Conservation (phyloP, 2,113 vertebrate species). For the Thryonomys swinderianus region DNA sequence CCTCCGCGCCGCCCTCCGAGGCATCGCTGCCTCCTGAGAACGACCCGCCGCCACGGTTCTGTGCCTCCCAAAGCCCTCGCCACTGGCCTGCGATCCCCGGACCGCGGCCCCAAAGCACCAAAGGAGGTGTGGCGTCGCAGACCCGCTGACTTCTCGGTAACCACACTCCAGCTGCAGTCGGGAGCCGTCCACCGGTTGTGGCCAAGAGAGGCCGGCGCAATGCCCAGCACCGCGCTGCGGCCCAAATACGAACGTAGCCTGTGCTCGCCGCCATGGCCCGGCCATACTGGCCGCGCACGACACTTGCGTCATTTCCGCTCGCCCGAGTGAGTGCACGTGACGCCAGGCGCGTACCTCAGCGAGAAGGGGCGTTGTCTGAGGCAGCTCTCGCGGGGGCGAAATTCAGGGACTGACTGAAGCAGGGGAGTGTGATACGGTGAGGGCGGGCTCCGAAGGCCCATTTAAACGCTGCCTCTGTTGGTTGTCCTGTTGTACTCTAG, state of each 20-base stretch:
- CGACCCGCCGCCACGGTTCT: constrained; percentile 84
- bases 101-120: constrained; percentile 68
- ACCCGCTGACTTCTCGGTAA: neutral
- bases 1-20: constrained; percentile 85
- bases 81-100: neutral
- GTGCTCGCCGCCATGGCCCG: constrained; percentile 72
- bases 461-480: accelerated
- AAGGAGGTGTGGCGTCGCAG: constrained; percentile 1
- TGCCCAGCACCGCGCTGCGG: constrained; percentile 63
- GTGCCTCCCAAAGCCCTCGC: constrained; percentile 78
- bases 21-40: constrained; percentile 88
- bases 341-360: accelerated
- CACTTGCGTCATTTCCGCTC: constrained; percentile 45
- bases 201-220: constrained; percentile 68
- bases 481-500: accelerated
- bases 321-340: neutral
- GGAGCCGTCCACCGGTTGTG: neutral
- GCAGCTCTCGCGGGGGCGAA: accelerated
- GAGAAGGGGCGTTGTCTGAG: neutral
- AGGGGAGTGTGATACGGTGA: too few relatives aligned
- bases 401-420: accelerated
- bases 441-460: accelerated
- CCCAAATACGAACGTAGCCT: constrained; percentile 77
- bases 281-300: constrained; percentile 68
- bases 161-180: neutral